Evolutionary conservation across 1,140 invertebrate genomes (phyloP), one percentile per base, ranked within the genome.

Genomic region (Drosophila pallidifrons): DNA sequence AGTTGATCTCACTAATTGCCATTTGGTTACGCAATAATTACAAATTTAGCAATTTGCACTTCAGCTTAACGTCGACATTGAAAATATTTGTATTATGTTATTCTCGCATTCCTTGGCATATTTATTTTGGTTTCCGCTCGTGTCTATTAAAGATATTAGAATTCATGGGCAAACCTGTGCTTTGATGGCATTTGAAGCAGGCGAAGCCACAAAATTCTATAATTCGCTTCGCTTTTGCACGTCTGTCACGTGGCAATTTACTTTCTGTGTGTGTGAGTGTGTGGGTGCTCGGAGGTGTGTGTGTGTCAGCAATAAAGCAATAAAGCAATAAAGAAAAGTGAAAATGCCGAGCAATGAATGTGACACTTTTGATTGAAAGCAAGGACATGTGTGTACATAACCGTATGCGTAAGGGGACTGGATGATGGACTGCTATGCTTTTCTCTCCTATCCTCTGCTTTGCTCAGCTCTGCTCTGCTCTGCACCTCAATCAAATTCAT

Each of bases 301-400:
- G 35, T 10, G 13, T 35, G 57, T 61, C 43, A n/a, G n/a, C n/a
- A n/a, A n/a, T n/a, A n/a, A n/a, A 51, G 72, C 66, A 52, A 57
- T 73, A 69, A 75, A 49, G 65, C 58, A 79, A 79, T 79, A 87
- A 73, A 57, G 68, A 70, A 45, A 70, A 70, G 47, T 63, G 60
- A 64, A 82, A 64, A 73, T 73, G 80, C 72, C 72, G 67, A 73
- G 76, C 63, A 82, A 71, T 87, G 82, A 82, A 77, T 88, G 76
- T 86, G 79, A 88, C 83, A 86, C 65, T 77, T 86, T 86, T 86
- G 82, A 86, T 86, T 86, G 82, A 86, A 86, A 51, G 72, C 72
- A 47, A 63, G 28, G n/a, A 60, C 30, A 41, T 52, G 32, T 41
- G 35, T 41, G 10, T 45, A 25, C 38, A 65, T 15, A 38, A 32